Conservation (phyloP, 2,888 invertebrate species). For the Axea sp. region DNA sequence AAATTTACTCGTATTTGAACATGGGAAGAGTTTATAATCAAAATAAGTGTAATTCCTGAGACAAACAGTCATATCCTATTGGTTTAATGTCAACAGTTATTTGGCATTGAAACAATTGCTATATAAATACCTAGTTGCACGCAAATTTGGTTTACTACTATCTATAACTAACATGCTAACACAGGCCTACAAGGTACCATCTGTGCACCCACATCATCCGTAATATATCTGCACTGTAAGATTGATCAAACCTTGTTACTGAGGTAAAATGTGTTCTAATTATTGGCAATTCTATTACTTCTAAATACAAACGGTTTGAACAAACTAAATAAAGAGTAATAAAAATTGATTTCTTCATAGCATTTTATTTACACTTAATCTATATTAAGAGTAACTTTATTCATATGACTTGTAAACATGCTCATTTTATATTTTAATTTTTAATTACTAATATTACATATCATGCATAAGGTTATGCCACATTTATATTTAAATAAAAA, state of each 20-base stretch:
- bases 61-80: slow-evolving; percentile 45
- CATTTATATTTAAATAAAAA: too few relatives aligned
- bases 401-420: too few relatives aligned
- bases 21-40: slow-evolving; percentile 5
- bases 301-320: not conserved
- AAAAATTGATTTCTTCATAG: too few relatives aligned
- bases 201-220: slow-evolving; percentile 24
- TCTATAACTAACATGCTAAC: slow-evolving; percentile 22
- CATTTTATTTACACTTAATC: too few relatives aligned
- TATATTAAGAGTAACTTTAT: too few relatives aligned
- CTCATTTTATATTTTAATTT: too few relatives aligned
- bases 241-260: slow-evolving; percentile 15
- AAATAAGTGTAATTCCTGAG: slow-evolving; percentile 48
- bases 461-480: too few relatives aligned
- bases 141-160: slow-evolving; percentile 38
- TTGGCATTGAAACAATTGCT: slow-evolving; percentile 41
- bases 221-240: slow-evolving; percentile 20
- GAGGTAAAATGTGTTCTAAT: not conserved
- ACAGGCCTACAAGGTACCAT: slow-evolving; percentile 28
- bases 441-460: too few relatives aligned
- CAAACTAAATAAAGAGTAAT: too few relatives aligned
- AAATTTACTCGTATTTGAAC: slow-evolving; percentile 20
- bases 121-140: slow-evolving; percentile 37
- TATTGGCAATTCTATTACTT: too few relatives aligned
- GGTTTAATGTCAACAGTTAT: slow-evolving; percentile 45